phyloP scores from a whole-genome alignment of 1,140 invertebrate genomes.

The Oncopeltus fasciatus region DNA sequence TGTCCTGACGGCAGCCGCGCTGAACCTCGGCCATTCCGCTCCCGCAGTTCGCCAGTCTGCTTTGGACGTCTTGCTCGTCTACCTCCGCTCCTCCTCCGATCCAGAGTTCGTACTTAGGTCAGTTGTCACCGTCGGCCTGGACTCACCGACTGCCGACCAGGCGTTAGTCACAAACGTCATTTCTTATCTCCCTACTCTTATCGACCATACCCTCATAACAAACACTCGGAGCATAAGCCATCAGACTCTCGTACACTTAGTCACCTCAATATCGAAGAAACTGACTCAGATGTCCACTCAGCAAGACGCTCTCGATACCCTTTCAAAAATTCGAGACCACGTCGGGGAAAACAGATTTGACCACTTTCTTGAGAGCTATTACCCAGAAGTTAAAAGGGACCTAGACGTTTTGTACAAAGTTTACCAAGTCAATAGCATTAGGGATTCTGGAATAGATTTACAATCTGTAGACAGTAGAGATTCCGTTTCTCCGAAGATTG shows the following conservation, averaged over 20 bases:
- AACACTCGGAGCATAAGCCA: slow-evolving; percentile 14
- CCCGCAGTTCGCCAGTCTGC: slow-evolving; percentile 61
- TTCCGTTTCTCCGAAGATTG: slow-evolving; percentile 19
- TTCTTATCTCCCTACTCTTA: slow-evolving; percentile 31
- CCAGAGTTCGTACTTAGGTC: slow-evolving; percentile 41
- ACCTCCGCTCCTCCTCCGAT: slow-evolving; percentile 40
- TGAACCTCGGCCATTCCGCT: slow-evolving; percentile 56
- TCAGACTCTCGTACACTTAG: slow-evolving; percentile 27
- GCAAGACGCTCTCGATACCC: slow-evolving; percentile 48
- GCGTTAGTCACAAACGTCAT: slow-evolving; percentile 24
- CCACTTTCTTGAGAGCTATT: slow-evolving; percentile 31
- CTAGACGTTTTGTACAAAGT: slow-evolving; percentile 51
- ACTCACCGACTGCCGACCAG: slow-evolving; percentile 25
- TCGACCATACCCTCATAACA: slow-evolving; percentile 26
- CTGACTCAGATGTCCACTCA: slow-evolving; percentile 48
- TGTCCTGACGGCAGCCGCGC: slow-evolving; percentile 48
- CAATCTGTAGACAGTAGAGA: slow-evolving; percentile 22
- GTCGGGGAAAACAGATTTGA: slow-evolving; percentile 48
- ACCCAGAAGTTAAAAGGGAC: slow-evolving; percentile 41
- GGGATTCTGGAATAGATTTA: slow-evolving; percentile 25
- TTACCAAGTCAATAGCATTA: slow-evolving; percentile 36
- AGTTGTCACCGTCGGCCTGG: slow-evolving; percentile 47
- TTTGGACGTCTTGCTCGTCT: slow-evolving; percentile 49
- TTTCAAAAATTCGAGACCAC: slow-evolving; percentile 47
- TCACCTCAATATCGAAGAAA: slow-evolving; percentile 45